Conservation (phyloP, 2,888 invertebrate species). For the Blera fallax region DNA sequence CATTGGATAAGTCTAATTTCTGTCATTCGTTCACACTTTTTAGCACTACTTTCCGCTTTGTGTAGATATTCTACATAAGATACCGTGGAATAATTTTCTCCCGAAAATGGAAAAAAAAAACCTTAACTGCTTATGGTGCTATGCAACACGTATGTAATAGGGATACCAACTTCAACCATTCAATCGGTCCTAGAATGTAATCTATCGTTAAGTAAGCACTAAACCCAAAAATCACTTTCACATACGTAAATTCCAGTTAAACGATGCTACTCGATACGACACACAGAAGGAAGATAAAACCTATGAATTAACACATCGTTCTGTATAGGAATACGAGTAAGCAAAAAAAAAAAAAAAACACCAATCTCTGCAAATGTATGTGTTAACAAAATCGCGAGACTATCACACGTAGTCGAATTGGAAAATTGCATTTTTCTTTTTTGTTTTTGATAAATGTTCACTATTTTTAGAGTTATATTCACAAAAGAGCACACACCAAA, state of each 20-base stretch:
- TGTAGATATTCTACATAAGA: no score
- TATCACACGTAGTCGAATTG: slow-evolving; percentile 46
- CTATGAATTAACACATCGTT: slow-evolving; percentile 53
- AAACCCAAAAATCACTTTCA: not conserved
- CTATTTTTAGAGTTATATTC: slow-evolving; percentile 23
- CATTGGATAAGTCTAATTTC: not conserved
- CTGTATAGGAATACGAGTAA: slow-evolving; percentile 27
- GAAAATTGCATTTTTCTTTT: slow-evolving; percentile 52
- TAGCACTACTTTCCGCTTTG: not conserved
- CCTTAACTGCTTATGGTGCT: no score
- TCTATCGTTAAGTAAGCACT: not conserved
- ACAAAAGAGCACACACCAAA: slow-evolving; percentile 5
- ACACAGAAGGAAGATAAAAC: slow-evolving; percentile 19
- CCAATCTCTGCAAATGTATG: slow-evolving; percentile 56
- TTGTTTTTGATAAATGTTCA: not conserved
- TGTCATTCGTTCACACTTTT: no score
- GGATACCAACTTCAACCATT: not conserved
- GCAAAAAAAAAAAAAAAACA: slow-evolving; percentile 14
- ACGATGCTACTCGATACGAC: not conserved
- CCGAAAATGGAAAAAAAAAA: no score
- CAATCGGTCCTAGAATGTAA: not conserved
- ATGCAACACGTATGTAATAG: slow-evolving; percentile 12
- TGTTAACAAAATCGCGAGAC: slow-evolving; percentile 42
- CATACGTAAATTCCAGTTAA: not conserved
- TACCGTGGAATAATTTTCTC: not conserved